A percentile compares a stretch with the other conserved stretches of the same genome.
These are phyloP conservation scores for Eubucco bourcierii DNA, from an alignment of 2,113 vertebrate genomes.

Conservation along the genomic window DNA sequence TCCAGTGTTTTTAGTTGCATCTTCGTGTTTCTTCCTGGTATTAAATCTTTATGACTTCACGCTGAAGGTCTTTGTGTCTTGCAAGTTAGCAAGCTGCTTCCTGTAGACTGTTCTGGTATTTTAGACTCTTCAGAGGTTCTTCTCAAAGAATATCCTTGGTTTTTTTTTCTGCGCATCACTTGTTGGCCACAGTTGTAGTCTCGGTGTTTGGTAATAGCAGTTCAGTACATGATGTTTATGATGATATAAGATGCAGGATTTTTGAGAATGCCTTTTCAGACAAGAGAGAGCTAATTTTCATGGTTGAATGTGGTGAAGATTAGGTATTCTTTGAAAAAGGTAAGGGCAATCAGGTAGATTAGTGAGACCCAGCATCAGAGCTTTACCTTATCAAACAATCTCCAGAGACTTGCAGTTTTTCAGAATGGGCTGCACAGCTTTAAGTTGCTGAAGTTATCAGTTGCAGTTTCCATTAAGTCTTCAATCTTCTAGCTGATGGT, in stretches of 20 bases:
- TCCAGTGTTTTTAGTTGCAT: neutral
- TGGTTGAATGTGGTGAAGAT: neutral
- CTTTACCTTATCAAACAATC: neutral
- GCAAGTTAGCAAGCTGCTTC: neutral
- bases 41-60: neutral
- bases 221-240: neutral
- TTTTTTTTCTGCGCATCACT: neutral
- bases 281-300: neutral
- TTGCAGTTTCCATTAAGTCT: neutral
- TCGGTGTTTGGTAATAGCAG: neutral
- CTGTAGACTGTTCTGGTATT: neutral
- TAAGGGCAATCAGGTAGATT: neutral
- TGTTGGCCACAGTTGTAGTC: neutral
- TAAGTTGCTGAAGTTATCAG: neutral
- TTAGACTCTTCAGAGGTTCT: neutral
- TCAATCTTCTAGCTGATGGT: neutral
- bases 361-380: neutral
- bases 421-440: neutral
- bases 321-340: neutral
- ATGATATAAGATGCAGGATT: neutral
- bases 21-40: neutral
- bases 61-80: neutral
- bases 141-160: neutral
- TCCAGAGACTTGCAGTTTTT: neutral
- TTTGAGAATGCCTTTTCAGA: slow-evolving; percentile 21